A percentile compares a stretch with the other conserved stretches of the same genome.
phyloP scores from a whole-genome alignment of 1,140 invertebrate species.

The Tribolium castaneum region DNA sequence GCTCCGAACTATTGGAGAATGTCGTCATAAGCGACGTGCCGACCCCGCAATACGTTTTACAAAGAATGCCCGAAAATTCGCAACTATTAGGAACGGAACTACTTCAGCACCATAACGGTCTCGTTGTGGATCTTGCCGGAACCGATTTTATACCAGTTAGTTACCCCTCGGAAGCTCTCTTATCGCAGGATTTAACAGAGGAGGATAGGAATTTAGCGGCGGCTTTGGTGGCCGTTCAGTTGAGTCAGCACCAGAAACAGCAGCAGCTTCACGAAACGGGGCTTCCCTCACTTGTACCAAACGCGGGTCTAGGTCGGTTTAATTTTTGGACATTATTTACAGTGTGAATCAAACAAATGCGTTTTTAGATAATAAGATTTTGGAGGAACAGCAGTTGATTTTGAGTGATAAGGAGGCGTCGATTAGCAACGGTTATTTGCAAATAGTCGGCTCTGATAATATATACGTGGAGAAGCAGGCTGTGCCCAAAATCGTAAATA shows the following conservation, averaged over 20 bases:
- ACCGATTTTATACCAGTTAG: slow-evolving; percentile 63
- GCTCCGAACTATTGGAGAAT: slow-evolving; percentile 58
- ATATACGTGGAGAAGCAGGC: slow-evolving; percentile 56
- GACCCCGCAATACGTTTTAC: slow-evolving; percentile 60
- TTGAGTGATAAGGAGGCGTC: slow-evolving; percentile 55
- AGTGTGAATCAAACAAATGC: background rate
- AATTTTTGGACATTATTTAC: no score
- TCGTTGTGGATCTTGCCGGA: slow-evolving; percentile 61
- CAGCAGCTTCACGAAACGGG: slow-evolving; percentile 58
- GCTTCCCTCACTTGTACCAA: slow-evolving; percentile 44
- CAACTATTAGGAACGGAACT: slow-evolving; percentile 59
- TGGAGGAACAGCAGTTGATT: slow-evolving; percentile 58
- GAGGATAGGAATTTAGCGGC: slow-evolving; percentile 67
- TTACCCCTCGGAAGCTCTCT: slow-evolving; percentile 61
- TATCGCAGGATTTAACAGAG: slow-evolving; percentile 64
- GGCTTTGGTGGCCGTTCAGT: slow-evolving; percentile 67
- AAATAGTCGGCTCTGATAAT: slow-evolving; percentile 61
- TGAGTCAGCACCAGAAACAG: slow-evolving; percentile 67
- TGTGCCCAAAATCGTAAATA: slow-evolving; percentile 51
- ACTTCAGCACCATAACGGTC: slow-evolving; percentile 59
- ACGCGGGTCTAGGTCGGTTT: background rate
- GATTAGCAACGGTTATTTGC: slow-evolving; percentile 55
- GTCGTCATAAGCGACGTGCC: slow-evolving; percentile 57
- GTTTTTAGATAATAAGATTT: slow-evolving; percentile 49
- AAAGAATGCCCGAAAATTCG: slow-evolving; percentile 59